A percentile compares a stretch with the other conserved stretches of the same genome.
Conservation (phyloP, 2,797 vertebrate genomes). For the Coregonus suidteri region DNA sequence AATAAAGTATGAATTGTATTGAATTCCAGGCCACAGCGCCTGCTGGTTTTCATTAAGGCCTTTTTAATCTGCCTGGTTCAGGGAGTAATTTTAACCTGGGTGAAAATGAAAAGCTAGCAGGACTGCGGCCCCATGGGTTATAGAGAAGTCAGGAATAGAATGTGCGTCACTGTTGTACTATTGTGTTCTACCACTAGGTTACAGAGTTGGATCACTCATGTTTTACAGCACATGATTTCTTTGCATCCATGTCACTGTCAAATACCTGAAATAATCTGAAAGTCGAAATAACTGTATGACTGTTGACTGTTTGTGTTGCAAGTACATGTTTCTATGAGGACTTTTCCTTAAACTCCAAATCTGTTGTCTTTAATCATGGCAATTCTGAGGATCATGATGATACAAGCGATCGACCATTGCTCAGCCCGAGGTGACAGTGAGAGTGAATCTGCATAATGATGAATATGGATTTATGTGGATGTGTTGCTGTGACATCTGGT, state of each 20-base stretch:
- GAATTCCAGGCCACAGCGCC: background rate
- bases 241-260: background rate
- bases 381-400: background rate
- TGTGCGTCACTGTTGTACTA: background rate
- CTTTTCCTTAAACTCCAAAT: background rate
- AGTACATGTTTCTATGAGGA: background rate
- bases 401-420: constrained; percentile 31
- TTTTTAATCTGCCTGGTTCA: no score
- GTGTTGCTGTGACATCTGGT: no score
- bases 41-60: no score
- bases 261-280: background rate
- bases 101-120: background rate
- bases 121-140: no score
- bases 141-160: background rate
- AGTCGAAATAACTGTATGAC: no score
- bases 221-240: background rate
- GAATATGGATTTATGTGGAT: no score
- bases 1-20: background rate
- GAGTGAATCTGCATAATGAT: background rate
- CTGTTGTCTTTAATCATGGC: background rate
- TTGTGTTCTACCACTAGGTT: constrained; percentile 46
- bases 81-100: background rate
- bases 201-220: constrained; percentile 26
- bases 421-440: background rate
- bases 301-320: background rate